These are phyloP conservation scores for Boulengeromyrus knoepffleri DNA, from an alignment of 2,113 vertebrate genomes.

Conservation along the genomic window DNA sequence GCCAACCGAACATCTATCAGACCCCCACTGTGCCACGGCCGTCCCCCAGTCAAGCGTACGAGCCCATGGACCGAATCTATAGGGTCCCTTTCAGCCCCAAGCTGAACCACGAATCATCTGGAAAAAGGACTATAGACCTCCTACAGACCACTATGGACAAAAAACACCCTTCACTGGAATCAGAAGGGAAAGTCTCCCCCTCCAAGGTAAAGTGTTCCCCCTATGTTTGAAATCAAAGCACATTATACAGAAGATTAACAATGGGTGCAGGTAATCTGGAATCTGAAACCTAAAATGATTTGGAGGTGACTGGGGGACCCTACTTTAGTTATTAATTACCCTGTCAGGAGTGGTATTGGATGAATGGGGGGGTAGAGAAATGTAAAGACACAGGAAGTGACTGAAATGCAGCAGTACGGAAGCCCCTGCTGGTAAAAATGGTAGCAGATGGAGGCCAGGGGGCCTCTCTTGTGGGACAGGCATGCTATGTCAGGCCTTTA, in stretches of 20 bases:
- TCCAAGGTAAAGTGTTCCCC: slow-evolving; percentile 54
- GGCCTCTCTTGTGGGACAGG: slow-evolving; percentile 48
- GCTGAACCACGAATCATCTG: neutral
- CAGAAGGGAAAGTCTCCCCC: slow-evolving; percentile 29
- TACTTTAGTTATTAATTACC: neutral
- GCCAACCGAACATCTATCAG: slow-evolving; percentile 59
- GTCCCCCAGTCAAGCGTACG: slow-evolving; percentile 42
- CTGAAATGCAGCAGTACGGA: slow-evolving; percentile 43
- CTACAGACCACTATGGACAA: neutral
- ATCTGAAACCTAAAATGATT: neutral
- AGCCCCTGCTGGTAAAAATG: slow-evolving; percentile 55
- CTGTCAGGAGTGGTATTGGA: neutral
- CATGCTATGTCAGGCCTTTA: slow-evolving; percentile 54
- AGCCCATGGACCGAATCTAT: slow-evolving; percentile 71
- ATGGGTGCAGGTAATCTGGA: neutral
- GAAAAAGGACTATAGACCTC: neutral
- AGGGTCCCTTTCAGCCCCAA: slow-evolving; percentile 37
- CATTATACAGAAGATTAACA: neutral
- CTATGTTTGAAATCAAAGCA: neutral
- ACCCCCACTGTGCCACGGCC: slow-evolving; percentile 44
- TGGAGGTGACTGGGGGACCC: neutral
- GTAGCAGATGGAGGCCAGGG: slow-evolving; percentile 57
- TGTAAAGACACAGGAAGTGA: slow-evolving; percentile 28
- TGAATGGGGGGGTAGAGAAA: neutral
- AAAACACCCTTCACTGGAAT: slow-evolving; percentile 52